phyloP scores from a whole-genome alignment of 2,888 invertebrate genomes.

The Lithophane leautieri region DNA sequence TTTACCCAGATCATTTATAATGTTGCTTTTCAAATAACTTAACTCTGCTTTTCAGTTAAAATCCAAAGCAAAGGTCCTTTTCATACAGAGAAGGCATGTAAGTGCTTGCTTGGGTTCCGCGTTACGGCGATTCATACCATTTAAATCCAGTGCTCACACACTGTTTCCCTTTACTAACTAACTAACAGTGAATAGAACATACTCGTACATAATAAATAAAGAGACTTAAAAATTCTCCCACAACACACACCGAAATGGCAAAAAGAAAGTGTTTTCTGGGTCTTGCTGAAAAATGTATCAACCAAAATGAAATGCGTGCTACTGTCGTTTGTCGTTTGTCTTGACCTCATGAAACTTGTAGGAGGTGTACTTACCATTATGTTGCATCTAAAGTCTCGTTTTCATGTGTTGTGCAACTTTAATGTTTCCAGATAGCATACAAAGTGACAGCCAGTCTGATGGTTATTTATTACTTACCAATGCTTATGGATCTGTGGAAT shows the following conservation, averaged over 20 bases:
- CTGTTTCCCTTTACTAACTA: no score
- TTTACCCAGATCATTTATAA: no score
- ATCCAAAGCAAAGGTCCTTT: background rate
- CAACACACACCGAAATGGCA: background rate
- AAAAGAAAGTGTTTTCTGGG: background rate
- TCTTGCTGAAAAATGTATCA: conserved; percentile 44
- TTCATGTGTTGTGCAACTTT: background rate
- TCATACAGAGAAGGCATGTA: background rate
- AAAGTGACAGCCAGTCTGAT: background rate
- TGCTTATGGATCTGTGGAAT: background rate
- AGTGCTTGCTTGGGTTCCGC: background rate
- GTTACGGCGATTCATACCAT: background rate
- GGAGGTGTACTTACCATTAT: background rate
- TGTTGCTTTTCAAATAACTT: no score
- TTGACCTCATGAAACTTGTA: conserved; percentile 27
- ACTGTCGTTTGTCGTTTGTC: conserved; percentile 24
- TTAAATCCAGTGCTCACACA: background rate
- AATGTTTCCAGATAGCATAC: background rate
- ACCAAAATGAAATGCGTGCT: conserved; percentile 35
- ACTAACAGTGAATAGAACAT: background rate
- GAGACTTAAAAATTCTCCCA: background rate
- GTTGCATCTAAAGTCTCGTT: background rate
- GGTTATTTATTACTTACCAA: no score
- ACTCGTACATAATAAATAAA: no score
- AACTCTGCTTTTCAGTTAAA: background rate